Conservation (phyloP, 2,888 invertebrate species). For the Cactoblastis cactorum region DNA sequence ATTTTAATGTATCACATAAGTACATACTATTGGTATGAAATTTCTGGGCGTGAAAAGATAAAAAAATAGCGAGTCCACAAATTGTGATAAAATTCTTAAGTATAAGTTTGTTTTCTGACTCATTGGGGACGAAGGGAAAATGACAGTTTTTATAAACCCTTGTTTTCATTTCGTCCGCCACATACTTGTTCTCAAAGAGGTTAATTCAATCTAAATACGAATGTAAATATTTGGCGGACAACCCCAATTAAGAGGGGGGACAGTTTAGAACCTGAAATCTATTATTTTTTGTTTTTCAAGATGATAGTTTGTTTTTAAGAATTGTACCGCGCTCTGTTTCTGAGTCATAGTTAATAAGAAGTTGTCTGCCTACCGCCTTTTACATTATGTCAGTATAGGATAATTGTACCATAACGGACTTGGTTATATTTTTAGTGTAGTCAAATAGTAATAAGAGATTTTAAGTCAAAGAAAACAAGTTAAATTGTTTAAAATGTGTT, state of each 20-base stretch:
- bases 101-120: constrained; percentile 1
- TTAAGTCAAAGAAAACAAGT: constrained; percentile 79
- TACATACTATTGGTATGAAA: neutral
- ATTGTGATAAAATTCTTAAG: constrained; percentile 2
- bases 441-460: constrained; percentile 75
- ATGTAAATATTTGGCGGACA: neutral
- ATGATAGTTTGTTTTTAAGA: neutral
- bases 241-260: too few relatives aligned
- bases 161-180: constrained; percentile 25
- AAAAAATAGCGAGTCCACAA: neutral
- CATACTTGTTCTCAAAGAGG: too few relatives aligned
- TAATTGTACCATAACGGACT: constrained; percentile 75
- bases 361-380: constrained; percentile 79
- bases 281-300: neutral
- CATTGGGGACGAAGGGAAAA: constrained; percentile 3
- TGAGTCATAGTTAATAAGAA: constrained; percentile 73
- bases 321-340: constrained; percentile 59
- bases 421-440: constrained; percentile 78
- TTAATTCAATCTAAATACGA: too few relatives aligned
- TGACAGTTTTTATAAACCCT: constrained; percentile 29
- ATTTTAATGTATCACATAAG: neutral
- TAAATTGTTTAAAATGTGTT: constrained; percentile 80
- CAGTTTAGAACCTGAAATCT: neutral
- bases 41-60: neutral
- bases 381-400: constrained; percentile 76